These are phyloP conservation scores for Camelus bactrianus DNA, from an alignment of 2,113 vertebrate species.

Conservation along the genomic window DNA sequence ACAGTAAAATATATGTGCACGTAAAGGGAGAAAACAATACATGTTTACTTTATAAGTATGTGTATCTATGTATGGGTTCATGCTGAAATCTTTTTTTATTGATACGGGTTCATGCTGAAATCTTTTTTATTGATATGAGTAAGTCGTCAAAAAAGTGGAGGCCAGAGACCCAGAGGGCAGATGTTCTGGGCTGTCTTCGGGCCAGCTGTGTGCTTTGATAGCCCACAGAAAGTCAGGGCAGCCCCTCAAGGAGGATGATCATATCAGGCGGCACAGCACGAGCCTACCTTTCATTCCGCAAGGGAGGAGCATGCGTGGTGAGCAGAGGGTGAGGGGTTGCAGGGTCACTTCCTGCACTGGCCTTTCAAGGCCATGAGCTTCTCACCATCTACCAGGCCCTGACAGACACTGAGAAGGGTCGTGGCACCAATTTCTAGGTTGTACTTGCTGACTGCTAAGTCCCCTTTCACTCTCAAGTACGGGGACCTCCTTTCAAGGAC, in stretches of 20 bases:
- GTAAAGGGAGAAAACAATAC: neutral
- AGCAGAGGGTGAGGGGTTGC: fast-evolving
- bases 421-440: neutral
- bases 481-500: neutral
- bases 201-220: neutral
- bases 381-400: neutral
- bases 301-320: fast-evolving
- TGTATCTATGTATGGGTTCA: fast-evolving
- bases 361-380: neutral
- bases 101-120: neutral
- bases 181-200: neutral
- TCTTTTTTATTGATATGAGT: neutral
- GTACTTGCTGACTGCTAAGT: neutral
- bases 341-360: neutral
- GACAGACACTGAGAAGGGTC: neutral
- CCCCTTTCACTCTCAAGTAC: neutral
- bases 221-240: neutral
- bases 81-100: neutral
- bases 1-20: fast-evolving
- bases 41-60: neutral
- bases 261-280: fast-evolving
- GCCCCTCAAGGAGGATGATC: neutral
- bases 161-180: neutral
- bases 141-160: neutral
- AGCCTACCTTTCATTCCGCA: neutral